Evolutionary conservation across 2,113 vertebrate genomes (phyloP), one percentile per base, ranked within the genome.

Genomic region (Thamnaconus septentrionalis): DNA sequence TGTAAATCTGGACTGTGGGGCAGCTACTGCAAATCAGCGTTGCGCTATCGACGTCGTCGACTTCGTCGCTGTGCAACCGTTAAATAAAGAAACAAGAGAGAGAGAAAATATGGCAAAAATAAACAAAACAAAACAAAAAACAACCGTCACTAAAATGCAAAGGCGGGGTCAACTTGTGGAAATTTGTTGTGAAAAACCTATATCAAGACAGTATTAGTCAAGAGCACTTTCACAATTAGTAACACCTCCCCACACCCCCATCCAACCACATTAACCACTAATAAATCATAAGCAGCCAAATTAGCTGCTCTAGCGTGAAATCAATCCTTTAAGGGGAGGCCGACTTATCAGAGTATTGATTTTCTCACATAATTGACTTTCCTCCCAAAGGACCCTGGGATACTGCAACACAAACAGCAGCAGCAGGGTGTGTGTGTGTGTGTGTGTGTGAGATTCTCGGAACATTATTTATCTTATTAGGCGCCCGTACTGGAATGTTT

Each of bases 251-350:
- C 4, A 61, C 12, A 57, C 63, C 6, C 7, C 61, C 47, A 64
- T 66, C 72, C 18, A 61, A 71, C 56, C 56, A 72, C 53, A 80
- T 82, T 67, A 80, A 73, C 51, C 48, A 62, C 65, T 66, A 82
- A 89, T 87, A 71, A 78, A 84, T 90, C 72, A 84, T 80, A 86
- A 84, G 59, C 31, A 78, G 55, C 64, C 54, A 66, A 78, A 84
- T 85, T 77, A 84, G 63, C 59, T 56, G 58, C 55, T 62, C 65
- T 53, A 73, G 64, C 58, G 51, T 74, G 63, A 78, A 89, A 90
- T 87, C 86, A 75, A 86, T 89, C 71, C 63, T 45, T 47, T 41
- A 49, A 40, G 41, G 66, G 58, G 67, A 79, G 84, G 80, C 8
- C 75, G 46, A 71, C 88, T 83, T 63, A 84, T 83, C 56, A 48